phyloP scores from a whole-genome alignment of 2,113 vertebrate genomes.

The Tragelaphus buxtoni region DNA sequence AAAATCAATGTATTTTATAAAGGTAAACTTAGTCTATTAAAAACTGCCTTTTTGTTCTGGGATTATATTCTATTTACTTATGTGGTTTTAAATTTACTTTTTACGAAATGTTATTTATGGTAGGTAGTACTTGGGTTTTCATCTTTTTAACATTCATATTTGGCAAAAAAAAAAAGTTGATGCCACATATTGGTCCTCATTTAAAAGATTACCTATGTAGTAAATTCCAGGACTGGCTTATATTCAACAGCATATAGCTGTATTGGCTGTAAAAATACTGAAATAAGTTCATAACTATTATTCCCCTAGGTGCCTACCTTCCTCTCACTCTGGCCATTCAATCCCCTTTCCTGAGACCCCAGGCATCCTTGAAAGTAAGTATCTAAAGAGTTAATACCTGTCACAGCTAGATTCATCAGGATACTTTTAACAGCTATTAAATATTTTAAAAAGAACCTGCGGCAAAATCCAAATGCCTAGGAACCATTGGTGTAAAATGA shows the following conservation, averaged over 20 bases:
- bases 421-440: background rate
- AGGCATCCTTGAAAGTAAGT: background rate
- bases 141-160: background rate
- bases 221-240: background rate
- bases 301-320: background rate
- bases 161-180: background rate
- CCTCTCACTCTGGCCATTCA: background rate
- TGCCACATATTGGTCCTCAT: background rate
- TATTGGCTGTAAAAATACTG: background rate
- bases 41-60: background rate
- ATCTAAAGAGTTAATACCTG: background rate
- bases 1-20: conserved; percentile 19
- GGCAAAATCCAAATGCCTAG: background rate
- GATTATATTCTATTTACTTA: background rate
- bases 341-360: background rate
- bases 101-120: background rate
- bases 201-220: background rate
- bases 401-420: background rate
- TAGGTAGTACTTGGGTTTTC: background rate
- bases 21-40: background rate
- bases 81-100: background rate
- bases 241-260: background rate
- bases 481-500: background rate
- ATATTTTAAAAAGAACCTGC: background rate
- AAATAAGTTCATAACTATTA: background rate